phyloP scores from a whole-genome alignment of 1,140 invertebrate genomes.

The Tachypleus tridentatus region DNA sequence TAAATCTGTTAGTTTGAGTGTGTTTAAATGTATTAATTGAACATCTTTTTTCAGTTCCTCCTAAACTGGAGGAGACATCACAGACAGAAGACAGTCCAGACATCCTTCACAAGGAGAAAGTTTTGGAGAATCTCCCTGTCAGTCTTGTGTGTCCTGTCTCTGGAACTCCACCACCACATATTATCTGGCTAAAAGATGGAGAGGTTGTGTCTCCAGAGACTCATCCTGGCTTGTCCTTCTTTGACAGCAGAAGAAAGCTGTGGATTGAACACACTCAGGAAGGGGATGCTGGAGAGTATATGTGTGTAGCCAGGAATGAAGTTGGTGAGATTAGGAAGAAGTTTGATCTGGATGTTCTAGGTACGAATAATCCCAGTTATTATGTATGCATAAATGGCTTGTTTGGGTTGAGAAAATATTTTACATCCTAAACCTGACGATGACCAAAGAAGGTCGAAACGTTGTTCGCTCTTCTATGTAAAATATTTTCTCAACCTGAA shows the following conservation, averaged over 20 bases:
- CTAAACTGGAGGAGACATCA: too few species aligned
- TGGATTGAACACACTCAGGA: constrained; percentile 3
- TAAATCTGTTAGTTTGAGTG: too few species aligned
- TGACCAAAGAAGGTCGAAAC: too few species aligned
- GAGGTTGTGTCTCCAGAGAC: background rate
- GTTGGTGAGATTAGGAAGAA: constrained; percentile 25
- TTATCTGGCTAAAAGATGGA: constrained; percentile 34
- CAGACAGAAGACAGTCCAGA: too few species aligned
- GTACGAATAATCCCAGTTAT: background rate
- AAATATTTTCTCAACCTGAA: too few species aligned
- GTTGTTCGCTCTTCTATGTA: too few species aligned
- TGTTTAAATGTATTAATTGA: too few species aligned
- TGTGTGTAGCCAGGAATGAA: constrained; percentile 33
- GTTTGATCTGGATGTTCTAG: constrained; percentile 11
- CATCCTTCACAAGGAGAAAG: too few species aligned
- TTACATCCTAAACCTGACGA: too few species aligned
- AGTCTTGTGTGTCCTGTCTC: constrained; percentile 16
- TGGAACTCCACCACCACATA: constrained; percentile 36
- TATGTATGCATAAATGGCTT: too few species aligned
- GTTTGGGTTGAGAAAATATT: too few species aligned
- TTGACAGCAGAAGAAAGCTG: constrained; percentile 3
- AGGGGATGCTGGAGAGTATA: constrained; percentile 32
- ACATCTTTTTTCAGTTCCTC: too few species aligned
- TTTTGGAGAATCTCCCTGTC: constrained; percentile 17
- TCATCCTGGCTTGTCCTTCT: constrained; percentile 18